Evolutionary conservation across 2,888 invertebrate species (phyloP).

Genomic region (Xestia xanthographa): DNA sequence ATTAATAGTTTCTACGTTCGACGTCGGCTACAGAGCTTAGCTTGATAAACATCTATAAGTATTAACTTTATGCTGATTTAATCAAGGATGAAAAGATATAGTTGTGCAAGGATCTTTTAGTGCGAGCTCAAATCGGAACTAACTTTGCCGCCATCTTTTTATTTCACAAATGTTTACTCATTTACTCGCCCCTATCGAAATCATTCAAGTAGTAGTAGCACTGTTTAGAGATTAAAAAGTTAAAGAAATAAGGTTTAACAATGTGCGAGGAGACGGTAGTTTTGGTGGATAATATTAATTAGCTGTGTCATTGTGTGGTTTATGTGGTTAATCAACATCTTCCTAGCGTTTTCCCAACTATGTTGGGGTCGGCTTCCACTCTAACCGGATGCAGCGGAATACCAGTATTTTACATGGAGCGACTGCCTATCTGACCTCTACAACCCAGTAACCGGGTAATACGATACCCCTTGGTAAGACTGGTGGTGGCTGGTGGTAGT

Average conservation of each 20-base stretch:
- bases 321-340: neutral
- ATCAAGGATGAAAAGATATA: conserved; percentile 2
- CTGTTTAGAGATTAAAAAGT: neutral
- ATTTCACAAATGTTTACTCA: neutral
- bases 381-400: too few species aligned
- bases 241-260: neutral
- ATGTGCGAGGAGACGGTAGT: neutral
- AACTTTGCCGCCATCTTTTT: neutral
- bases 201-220: neutral
- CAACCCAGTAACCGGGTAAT: too few species aligned
- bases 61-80: conserved; percentile 33
- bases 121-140: neutral
- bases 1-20: conserved; percentile 54
- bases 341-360: too few species aligned
- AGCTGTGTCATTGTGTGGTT: neutral
- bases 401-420: too few species aligned
- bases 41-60: conserved; percentile 42
- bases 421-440: too few species aligned
- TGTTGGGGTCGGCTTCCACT: too few species aligned
- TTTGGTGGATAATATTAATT: neutral
- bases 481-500: neutral
- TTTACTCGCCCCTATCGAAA: neutral
- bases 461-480: too few species aligned
- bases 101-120: neutral
- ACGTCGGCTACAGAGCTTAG: conserved; percentile 24